phyloP scores from a whole-genome alignment of 2,797 vertebrate genomes.

The Sardinella longiceps region DNA sequence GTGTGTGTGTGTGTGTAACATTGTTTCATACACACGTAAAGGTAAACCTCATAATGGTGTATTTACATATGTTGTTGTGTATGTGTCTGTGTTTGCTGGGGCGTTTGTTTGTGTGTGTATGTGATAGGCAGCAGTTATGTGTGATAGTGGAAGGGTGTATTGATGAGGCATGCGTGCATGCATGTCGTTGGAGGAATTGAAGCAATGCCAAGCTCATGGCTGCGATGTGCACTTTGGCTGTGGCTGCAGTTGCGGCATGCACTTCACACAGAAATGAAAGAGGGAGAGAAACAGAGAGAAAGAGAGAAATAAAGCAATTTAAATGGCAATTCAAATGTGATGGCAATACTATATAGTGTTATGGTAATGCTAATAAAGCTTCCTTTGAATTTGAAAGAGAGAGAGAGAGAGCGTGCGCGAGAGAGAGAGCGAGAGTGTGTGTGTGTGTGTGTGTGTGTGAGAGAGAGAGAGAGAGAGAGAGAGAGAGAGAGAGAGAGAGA shows the following conservation, averaged over 20 bases:
- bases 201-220: slow-evolving; percentile 50
- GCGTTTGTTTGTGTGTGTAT: slow-evolving; percentile 22
- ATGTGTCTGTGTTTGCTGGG: not conserved
- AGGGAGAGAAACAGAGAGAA: not conserved
- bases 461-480: too few relatives aligned
- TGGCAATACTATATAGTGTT: too few relatives aligned
- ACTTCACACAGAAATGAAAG: not conserved
- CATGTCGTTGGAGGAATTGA: slow-evolving; percentile 46
- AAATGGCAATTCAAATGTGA: too few relatives aligned
- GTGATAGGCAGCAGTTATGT: not conserved
- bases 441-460: too few relatives aligned
- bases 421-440: too few relatives aligned
- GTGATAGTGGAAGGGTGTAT: not conserved
- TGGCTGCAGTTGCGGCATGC: slow-evolving; percentile 41
- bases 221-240: slow-evolving; percentile 38
- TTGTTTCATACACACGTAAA: slow-evolving; percentile 19
- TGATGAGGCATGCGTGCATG: slow-evolving; percentile 24
- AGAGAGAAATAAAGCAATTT: too few relatives aligned
- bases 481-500: not conserved
- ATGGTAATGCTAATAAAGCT: too few relatives aligned
- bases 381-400: not conserved
- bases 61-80: not conserved
- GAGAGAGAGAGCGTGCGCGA: not conserved
- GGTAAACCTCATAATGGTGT: not conserved
- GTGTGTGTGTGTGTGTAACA: slow-evolving; percentile 6